These are phyloP conservation scores for Callipepla squamata DNA, from an alignment of 2,113 vertebrate species.

Conservation along the genomic window DNA sequence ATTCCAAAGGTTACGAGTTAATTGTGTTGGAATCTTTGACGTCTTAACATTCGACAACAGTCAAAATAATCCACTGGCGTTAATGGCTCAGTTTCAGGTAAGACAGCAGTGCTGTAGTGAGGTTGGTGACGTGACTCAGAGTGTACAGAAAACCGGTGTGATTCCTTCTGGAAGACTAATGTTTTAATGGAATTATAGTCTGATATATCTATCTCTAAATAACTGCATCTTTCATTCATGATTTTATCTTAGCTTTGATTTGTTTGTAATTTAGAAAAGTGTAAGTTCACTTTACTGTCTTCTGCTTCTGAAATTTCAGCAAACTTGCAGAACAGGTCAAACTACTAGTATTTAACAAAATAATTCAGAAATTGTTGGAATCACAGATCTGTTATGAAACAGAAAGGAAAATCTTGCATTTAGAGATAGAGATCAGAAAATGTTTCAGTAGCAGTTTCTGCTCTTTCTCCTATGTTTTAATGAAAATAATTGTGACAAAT, in stretches of 20 bases:
- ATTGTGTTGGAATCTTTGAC: constrained; percentile 97
- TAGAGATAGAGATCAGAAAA: not conserved
- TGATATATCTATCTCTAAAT: not conserved
- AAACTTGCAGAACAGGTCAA: not conserved
- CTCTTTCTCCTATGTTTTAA: not conserved
- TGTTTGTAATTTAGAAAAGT: not conserved
- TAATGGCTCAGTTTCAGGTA: constrained; percentile 99
- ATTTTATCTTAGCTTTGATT: not conserved
- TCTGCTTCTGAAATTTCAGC: not conserved
- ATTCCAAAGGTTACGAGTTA: constrained; percentile 91
- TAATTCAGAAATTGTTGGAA: not conserved
- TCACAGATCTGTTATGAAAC: not conserved
- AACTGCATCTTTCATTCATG: not conserved
- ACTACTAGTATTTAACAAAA: not conserved
- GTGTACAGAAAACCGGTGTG: not conserved
- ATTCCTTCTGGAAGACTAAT: not conserved
- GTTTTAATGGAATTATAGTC: not conserved
- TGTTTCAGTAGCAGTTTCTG: not conserved
- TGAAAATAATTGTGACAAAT: not conserved
- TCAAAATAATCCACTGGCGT: constrained; percentile 96
- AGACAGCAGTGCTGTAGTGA: not conserved
- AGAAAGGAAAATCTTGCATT: not conserved
- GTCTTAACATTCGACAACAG: constrained; percentile 99
- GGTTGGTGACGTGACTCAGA: not conserved
- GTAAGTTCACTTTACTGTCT: not conserved